phyloP scores from a whole-genome alignment of 2,113 vertebrate species.

The Mesitornis unicolor region DNA sequence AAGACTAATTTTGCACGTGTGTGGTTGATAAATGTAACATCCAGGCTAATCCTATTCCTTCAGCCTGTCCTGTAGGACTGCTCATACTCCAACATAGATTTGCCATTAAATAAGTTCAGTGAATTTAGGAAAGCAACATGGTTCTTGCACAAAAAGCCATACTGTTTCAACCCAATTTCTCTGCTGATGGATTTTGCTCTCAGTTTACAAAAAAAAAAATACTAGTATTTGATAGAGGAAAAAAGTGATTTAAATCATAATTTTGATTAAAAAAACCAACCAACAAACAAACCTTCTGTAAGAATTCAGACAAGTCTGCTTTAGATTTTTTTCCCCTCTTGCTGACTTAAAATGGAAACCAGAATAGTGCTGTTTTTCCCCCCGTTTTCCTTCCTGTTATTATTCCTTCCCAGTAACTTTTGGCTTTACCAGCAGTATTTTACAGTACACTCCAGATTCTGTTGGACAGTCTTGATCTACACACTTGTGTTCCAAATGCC shows the following conservation, averaged over 20 bases:
- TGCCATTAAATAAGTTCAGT: not conserved
- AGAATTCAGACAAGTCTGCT: not conserved
- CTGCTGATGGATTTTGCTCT: not conserved
- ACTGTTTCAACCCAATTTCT: not conserved
- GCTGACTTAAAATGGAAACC: not conserved
- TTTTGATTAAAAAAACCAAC: not conserved
- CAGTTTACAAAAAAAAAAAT: not conserved
- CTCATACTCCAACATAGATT: not conserved
- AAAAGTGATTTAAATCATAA: not conserved
- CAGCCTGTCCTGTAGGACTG: not conserved
- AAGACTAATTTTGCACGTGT: not conserved
- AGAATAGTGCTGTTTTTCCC: not conserved
- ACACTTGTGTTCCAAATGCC: not conserved
- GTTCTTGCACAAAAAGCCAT: not conserved
- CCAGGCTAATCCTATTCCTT: not conserved
- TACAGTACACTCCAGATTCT: not conserved
- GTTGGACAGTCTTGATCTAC: not conserved
- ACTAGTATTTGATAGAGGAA: not conserved
- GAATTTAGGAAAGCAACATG: not conserved
- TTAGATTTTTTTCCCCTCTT: accelerated
- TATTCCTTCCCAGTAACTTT: not conserved
- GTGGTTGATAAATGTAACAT: not conserved
- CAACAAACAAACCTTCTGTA: not conserved
- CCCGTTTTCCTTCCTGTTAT: not conserved
- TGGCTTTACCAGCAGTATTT: not conserved